Evolutionary conservation across 2,797 vertebrate species (phyloP), one percentile per base, ranked within the genome.

Genomic region (Rhinichthys osculus): DNA sequence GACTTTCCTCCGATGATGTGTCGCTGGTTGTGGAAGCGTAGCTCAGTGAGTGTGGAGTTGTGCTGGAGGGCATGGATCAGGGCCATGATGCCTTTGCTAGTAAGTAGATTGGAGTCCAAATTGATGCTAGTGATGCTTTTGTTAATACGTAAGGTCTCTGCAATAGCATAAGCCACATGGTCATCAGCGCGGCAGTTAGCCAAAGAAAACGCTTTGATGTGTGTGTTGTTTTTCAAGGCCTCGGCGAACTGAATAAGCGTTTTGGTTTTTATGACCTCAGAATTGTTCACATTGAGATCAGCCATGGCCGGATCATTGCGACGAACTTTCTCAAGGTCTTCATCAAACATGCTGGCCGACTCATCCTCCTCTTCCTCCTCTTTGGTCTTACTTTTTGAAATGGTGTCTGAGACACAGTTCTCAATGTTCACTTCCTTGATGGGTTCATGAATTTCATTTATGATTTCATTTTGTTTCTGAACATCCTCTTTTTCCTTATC

Each of bases 1-100:
- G 98, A 97, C 93, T 99, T 99, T 42, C 98, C 98, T 0, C 98
- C 98, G 0, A 98, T 98, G 92, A 99, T 97, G 94, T 99, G 98
- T 1, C 98, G 94, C 93, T 99, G 98, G 94, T 99, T 99, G 90
- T 99, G 98, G 90, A 99, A 99, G 52, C 98, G 97, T 9, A 99
- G 96, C 93, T 99, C 98, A 0, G 97, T 98, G 88, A 99, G 94
- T 0, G 96, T 96, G 91, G 91, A 86, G 94, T 99, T 99, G 94
- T 97, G 93, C 77, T 97, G 96, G 87, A 99, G 94, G 0, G 97
- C 96, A 82, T 97, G 96, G 92, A 99, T 97, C 30, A 99, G 95
- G 42, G 98, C 96, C 90, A 98, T 94, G 92, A 99, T 98, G 82
- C 98, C 98, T 78, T 97, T 98, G 82, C 97, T 96, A 0, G 98